phyloP scores from a whole-genome alignment of 1,140 invertebrate genomes.

The Pristionchus pacificus region DNA sequence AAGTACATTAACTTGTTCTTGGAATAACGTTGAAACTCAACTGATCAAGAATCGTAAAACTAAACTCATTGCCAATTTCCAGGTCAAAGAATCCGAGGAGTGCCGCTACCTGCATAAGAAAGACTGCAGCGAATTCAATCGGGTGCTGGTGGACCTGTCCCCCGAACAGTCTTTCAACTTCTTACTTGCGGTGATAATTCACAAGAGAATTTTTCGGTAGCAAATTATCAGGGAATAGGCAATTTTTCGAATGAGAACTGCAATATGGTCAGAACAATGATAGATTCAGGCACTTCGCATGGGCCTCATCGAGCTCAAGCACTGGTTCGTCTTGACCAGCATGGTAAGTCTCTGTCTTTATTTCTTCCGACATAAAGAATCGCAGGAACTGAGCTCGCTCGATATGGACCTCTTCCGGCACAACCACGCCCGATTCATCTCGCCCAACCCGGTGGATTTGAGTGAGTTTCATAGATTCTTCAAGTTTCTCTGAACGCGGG shows the following conservation, averaged over 20 bases:
- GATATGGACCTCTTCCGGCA: constrained; percentile 55
- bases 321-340: constrained; percentile 55
- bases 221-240: too few species aligned
- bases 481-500: too few species aligned
- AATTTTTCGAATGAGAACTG: too few species aligned
- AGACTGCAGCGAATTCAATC: constrained; percentile 49
- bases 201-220: too few species aligned
- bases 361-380: neutral
- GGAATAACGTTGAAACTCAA: too few species aligned
- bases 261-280: too few species aligned
- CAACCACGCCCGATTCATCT: constrained; percentile 55
- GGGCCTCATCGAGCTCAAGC: constrained; percentile 54
- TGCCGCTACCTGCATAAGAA: constrained; percentile 40
- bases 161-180: constrained; percentile 50
- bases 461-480: neutral
- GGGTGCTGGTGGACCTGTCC: constrained; percentile 51
- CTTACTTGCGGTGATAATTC: constrained; percentile 43
- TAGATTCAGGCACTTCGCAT: constrained; percentile 53
- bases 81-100: constrained; percentile 51
- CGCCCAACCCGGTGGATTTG: constrained; percentile 40
- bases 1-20: too few species aligned
- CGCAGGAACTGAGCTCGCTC: constrained; percentile 45
- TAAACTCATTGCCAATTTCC: too few species aligned
- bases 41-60: too few species aligned
- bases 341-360: constrained; percentile 23